Evolutionary conservation across 1,140 invertebrate species (phyloP), one percentile per base, ranked within the genome.

Genomic region (Mamestra configurata): DNA sequence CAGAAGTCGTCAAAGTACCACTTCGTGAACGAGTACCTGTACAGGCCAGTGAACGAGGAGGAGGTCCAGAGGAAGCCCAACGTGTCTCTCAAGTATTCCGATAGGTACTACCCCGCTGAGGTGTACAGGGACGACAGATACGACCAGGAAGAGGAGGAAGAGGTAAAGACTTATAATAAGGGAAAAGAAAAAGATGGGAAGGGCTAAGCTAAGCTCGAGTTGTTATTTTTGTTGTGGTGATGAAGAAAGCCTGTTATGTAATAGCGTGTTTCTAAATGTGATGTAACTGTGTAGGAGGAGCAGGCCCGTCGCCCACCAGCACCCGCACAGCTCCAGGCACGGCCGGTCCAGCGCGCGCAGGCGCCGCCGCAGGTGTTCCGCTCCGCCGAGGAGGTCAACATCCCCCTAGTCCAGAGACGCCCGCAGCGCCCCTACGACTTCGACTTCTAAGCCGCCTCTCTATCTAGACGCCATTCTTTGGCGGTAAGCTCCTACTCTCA

Each of bases 21-120:
- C 88, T 98, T 98, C 86, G 98, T 99, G 64, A 99, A 99, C 90
- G 98, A 99, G 79, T 99, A 98, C 90, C 95, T 99, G 10, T 98
- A 99, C 96, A 97, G 98, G 87, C 98, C 98, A 4, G 95, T 98
- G 84, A 98, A 98, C 88, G 95, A 97, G 40, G 97, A 98, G 84
- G 97, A 98, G 92, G 97, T 97, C 20, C 96, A 97, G 84, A 96
- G 95, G 46, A 98, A 97, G 84, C 97, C 97, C 1, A 99, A 98
- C 90, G 97, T 98, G 4, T 97, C 97, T 1, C 93, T 98, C 49
- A 96, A 97, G 85, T 99, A 99, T 95, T 98, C 98, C 59, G 98
- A 99, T 86, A 96, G 98, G 79, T 98, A 97, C 88, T 98, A 97
- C 90, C 97, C 97, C 0, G 96, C 97, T 55, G 96, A 97, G 82